phyloP scores from a whole-genome alignment of 2,888 invertebrate species.

The Tachina grossa region DNA sequence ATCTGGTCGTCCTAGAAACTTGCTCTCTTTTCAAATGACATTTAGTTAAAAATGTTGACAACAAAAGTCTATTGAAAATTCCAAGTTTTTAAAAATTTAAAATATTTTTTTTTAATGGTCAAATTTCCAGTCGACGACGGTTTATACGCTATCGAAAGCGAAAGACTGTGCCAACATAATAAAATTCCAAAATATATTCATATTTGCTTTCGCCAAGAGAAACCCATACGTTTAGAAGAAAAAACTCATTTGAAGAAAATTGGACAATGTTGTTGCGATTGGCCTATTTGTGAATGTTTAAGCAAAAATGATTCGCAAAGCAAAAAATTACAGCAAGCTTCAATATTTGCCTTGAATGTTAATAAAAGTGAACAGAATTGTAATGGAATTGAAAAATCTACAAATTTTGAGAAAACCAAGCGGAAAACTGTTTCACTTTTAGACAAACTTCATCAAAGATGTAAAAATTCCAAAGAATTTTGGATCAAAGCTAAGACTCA shows the following conservation, averaged over 20 bases:
- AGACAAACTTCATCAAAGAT: constrained; percentile 54
- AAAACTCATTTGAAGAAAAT: constrained; percentile 64
- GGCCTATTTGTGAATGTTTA: constrained; percentile 18
- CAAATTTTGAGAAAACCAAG: not conserved
- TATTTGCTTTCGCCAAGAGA: constrained; percentile 36
- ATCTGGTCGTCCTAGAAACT: not conserved
- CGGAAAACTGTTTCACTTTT: constrained; percentile 9
- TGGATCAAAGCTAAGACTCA: not conserved
- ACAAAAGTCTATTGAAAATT: not conserved
- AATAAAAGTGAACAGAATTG: not conserved
- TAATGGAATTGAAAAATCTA: not conserved
- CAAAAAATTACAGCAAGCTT: not conserved
- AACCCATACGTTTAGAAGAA: constrained; percentile 67
- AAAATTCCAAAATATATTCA: constrained; percentile 65
- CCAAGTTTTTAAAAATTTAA: constrained; percentile 8
- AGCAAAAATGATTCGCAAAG: not conserved
- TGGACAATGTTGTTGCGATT: constrained; percentile 46
- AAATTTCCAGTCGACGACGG: constrained; percentile 61
- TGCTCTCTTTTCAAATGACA: not conserved
- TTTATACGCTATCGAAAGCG: constrained; percentile 43
- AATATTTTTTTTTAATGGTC: constrained; percentile 51
- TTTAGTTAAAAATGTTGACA: not conserved
- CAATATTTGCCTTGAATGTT: constrained; percentile 9
- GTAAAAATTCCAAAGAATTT: constrained; percentile 31
- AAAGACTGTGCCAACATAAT: constrained; percentile 66